phyloP scores from a whole-genome alignment of 2,113 vertebrate species.

The Alexandromys fortis region DNA sequence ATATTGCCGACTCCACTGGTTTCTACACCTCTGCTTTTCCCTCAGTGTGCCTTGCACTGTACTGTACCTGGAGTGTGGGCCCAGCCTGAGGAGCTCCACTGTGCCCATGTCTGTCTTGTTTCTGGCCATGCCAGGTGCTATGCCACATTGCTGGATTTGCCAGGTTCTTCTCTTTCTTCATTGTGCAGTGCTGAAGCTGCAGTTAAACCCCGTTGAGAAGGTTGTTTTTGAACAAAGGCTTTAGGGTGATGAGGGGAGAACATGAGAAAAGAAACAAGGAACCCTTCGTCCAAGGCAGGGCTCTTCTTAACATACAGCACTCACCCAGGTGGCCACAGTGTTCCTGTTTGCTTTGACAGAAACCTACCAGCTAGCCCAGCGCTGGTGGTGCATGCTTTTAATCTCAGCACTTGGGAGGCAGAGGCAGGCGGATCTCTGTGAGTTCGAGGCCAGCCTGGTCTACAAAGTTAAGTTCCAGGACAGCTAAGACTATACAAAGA shows the following conservation, averaged over 20 bases:
- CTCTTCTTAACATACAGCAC: neutral
- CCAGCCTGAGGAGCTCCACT: neutral
- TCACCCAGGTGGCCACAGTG: too few species aligned
- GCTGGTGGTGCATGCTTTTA: neutral
- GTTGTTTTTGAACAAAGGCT: neutral
- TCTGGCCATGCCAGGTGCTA: neutral
- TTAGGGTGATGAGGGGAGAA: neutral
- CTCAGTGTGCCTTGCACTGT: neutral
- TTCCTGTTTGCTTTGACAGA: neutral
- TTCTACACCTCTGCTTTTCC: neutral
- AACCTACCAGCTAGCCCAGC: neutral
- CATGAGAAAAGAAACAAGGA: too few species aligned
- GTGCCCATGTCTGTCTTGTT: rapidly evolving
- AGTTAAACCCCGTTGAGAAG: neutral
- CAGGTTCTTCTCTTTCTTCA: neutral
- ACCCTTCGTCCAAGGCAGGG: rapidly evolving
- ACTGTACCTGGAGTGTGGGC: neutral
- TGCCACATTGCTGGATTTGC: neutral
- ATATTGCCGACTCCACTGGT: neutral
- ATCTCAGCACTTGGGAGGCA: neutral
- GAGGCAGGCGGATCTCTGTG: neutral
- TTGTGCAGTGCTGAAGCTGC: neutral
- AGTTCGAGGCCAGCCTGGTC: neutral
- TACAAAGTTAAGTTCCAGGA: neutral
- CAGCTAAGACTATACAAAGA: neutral